Conservation (phyloP, 1,140 invertebrate genomes). For the Spodoptera frugiperda region DNA sequence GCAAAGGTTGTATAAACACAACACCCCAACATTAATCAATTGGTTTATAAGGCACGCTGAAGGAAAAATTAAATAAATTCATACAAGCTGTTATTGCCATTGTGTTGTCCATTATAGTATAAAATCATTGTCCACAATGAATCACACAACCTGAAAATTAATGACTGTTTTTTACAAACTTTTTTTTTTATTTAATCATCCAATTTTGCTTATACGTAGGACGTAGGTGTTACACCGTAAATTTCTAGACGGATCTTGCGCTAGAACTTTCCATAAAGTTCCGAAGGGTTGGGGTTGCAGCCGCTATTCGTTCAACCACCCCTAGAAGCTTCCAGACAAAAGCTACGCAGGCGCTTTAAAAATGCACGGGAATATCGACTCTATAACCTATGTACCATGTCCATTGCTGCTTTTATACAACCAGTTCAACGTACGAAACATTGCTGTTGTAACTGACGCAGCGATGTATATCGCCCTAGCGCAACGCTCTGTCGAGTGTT, state of each 20-base stretch:
- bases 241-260: not conserved
- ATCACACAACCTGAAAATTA: conserved; percentile 46
- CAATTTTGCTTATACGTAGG: not conserved
- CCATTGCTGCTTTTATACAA: conserved; percentile 26
- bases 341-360: conserved; percentile 38
- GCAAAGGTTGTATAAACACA: conserved; percentile 40
- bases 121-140: conserved; percentile 44
- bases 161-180: not conserved
- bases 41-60: conserved; percentile 57
- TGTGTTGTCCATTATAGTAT: conserved; percentile 53
- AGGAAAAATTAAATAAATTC: conserved; percentile 57
- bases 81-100: conserved; percentile 55
- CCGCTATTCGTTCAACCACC: conserved; percentile 33
- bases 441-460: not conserved
- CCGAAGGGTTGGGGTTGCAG: not conserved
- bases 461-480: conserved; percentile 10
- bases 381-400: not conserved
- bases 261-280: conserved; percentile 26
- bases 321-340: conserved; percentile 42
- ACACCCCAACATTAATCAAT: conserved; percentile 55
- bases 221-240: conserved; percentile 19
- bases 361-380: conserved; percentile 10
- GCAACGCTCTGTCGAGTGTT: not conserved
- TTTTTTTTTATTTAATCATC: not conserved
- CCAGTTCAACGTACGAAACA: not conserved